These are phyloP conservation scores for Callyntrura sp. DNA, from an alignment of 2,888 invertebrate genomes.

Conservation along the genomic window DNA sequence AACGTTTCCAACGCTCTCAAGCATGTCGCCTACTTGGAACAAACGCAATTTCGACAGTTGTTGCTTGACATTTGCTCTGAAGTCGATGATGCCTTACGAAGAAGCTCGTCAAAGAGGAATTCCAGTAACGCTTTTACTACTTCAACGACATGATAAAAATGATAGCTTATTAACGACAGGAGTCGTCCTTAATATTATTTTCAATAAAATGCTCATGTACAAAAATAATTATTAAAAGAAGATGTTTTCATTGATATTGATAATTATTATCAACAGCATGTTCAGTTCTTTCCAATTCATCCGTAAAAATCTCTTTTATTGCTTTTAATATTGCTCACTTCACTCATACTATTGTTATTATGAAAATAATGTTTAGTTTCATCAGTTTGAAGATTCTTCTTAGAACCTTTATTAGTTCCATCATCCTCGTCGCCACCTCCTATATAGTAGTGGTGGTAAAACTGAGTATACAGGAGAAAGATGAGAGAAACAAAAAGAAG, in stretches of 20 bases:
- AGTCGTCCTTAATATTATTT: neutral
- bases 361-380: neutral
- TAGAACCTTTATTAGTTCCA: neutral
- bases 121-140: neutral
- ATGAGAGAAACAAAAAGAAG: slow-evolving; percentile 11
- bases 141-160: neutral
- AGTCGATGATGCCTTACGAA: slow-evolving; percentile 73
- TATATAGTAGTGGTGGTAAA: neutral
- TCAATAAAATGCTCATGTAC: neutral
- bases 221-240: slow-evolving; percentile 32
- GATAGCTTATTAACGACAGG: neutral
- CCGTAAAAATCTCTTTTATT: slow-evolving; percentile 10
- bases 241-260: neutral
- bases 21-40: slow-evolving; percentile 73
- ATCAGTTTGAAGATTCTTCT: neutral
- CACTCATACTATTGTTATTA: neutral
- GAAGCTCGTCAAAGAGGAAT: neutral
- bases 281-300: neutral
- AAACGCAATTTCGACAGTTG: slow-evolving; percentile 73
- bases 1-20: slow-evolving; percentile 75
- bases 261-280: neutral
- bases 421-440: neutral
- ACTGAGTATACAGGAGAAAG: slow-evolving; percentile 9
- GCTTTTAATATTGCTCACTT: neutral
- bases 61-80: slow-evolving; percentile 77